Base-by-base conservation (phyloP, 2,113 vertebrate genomes). In the Engraulis encrasicolus region DNA sequence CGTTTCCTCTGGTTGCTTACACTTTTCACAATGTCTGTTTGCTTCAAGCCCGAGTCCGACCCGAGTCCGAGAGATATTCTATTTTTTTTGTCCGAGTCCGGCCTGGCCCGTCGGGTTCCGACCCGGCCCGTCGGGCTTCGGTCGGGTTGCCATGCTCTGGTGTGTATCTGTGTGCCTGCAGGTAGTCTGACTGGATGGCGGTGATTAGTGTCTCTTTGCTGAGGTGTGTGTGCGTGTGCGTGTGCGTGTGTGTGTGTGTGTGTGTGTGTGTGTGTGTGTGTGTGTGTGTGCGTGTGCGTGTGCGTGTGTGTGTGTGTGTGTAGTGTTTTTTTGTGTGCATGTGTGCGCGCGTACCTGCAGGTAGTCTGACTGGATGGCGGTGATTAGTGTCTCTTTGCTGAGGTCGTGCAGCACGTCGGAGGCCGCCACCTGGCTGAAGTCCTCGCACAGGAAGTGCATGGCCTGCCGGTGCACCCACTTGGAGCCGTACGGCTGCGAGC, bases 371-470 rank as follows among this genome's bases (percentile, higher is more conserved):
- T 99, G 98, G 90, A 99, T 97, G 81, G 97, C 97, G 82, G 92
- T 95, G 87, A 98, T 96, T 88, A 99, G 95, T 99, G 97, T 86
- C 99, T 98, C 94, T 99, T 3, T 99, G 95, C 94, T 92, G 71
- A 99, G 97, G 81, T 99, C 98, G 71, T 97, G 99, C 89, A 99
- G 98, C 79, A 99, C 96, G 87, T 99, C 97, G 0, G 98, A 98
- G 90, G 95, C 95, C 96, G 99, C 97, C 87, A 99, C 95, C 90
- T 99, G 98, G 91, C 96, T 97, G 93, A 99, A 99, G 90, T 99
- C 98, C 96, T 99, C 98, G 90, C 98, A 99, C 91, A 99, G 97
- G 96, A 99, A 99, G 96, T 99, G 97, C 71, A 98, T 93, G 0
- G 97, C 98, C 93, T 99, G 98, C 23, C 97, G 96, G 91, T 99